These are phyloP conservation scores for Jordanella pulchra DNA, from an alignment of 2,797 vertebrate species.

Conservation along the genomic window DNA sequence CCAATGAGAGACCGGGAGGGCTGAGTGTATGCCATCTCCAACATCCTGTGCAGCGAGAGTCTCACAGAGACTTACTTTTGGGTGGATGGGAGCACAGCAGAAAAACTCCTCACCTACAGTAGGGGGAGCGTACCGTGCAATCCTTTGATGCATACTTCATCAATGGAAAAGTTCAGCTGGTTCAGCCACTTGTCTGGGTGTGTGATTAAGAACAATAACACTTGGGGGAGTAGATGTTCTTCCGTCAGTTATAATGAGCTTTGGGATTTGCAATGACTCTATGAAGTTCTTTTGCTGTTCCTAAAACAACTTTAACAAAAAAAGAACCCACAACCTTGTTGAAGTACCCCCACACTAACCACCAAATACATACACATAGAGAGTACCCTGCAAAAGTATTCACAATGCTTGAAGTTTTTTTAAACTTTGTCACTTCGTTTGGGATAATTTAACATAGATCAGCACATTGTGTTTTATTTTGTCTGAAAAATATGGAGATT, in stretches of 20 bases:
- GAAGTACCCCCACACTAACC: constrained; percentile 32
- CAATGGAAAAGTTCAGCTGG: constrained; percentile 72
- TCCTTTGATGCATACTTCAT: constrained; percentile 78
- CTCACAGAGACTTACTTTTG: constrained; percentile 56
- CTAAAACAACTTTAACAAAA: constrained; percentile 55
- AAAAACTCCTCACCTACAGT: constrained; percentile 70
- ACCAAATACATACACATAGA: constrained; percentile 5
- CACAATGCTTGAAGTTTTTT: not conserved
- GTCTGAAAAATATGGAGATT: not conserved
- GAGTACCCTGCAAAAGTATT: not conserved
- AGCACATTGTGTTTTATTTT: not conserved
- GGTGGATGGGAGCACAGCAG: constrained; percentile 56
- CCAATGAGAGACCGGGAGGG: constrained; percentile 73
- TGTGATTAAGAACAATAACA: constrained; percentile 71
- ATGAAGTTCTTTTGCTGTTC: constrained; percentile 60
- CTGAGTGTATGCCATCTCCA: constrained; percentile 52
- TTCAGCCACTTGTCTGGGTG: constrained; percentile 62
- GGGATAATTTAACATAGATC: not conserved
- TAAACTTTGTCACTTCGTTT: not conserved
- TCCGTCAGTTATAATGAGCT: constrained; percentile 74
- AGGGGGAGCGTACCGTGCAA: constrained; percentile 45
- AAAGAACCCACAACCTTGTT: constrained; percentile 30
- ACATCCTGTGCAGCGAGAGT: constrained; percentile 56
- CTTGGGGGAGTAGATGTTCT: constrained; percentile 58
- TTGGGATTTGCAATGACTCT: constrained; percentile 61